phyloP scores from a whole-genome alignment of 2,113 vertebrate species.

The Eupsittula cactorum region DNA sequence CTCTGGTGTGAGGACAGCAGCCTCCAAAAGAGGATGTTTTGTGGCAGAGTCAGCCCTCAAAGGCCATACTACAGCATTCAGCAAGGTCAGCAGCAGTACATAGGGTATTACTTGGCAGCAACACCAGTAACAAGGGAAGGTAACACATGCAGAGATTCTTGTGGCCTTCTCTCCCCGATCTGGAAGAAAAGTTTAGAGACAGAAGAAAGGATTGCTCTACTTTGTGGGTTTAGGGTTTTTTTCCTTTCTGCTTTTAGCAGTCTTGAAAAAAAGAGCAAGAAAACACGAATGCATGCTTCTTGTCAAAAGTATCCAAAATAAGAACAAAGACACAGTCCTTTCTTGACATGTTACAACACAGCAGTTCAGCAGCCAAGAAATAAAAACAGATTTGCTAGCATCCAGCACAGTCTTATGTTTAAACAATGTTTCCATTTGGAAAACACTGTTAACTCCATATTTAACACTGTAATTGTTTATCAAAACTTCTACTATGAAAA shows the following conservation, averaged over 20 bases:
- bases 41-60: neutral
- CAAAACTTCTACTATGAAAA: neutral
- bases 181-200: neutral
- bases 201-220: constrained; percentile 4
- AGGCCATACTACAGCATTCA: neutral
- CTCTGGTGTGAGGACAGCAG: rapidly evolving
- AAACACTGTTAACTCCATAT: neutral
- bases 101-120: neutral
- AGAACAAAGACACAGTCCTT: neutral
- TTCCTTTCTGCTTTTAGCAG: neutral
- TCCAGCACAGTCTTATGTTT: rapidly evolving
- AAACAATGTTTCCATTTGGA: neutral
- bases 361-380: neutral
- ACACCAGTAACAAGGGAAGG: neutral
- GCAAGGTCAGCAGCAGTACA: neutral
- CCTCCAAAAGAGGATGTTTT: neutral
- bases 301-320: neutral
- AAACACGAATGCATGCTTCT: neutral
- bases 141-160: neutral
- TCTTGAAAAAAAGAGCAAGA: neutral
- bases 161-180: neutral
- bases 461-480: neutral
- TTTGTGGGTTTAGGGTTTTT: neutral
- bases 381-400: neutral
- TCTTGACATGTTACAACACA: neutral